Base-by-base conservation (phyloP, 2,113 vertebrate genomes). In the Australoheros scitulus region DNA sequence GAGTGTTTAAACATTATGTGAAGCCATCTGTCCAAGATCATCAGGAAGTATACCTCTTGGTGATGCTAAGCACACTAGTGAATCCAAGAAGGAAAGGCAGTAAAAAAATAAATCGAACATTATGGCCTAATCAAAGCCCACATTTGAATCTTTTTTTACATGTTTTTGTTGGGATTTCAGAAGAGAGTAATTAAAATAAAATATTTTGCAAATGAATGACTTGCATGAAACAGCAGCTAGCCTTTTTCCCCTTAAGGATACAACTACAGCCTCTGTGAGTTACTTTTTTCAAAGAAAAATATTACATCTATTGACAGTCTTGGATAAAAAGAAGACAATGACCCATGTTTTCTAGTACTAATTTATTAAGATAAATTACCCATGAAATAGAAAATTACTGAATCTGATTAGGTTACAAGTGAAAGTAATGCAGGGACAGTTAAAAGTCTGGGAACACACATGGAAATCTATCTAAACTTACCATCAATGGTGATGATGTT, bases 1-100 rank as follows among this genome's bases (percentile, higher is more conserved):
- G 18, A 72, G 65, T 50, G 43, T 52, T 72, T 72, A 72, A 52
- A 72, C 65, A 52, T 72, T 72, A 72, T 52, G 65, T 52, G 43
- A 52, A 29, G 43, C 65, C 65, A 72, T 52, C 65, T 72, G 65
- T 52, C 17, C 43, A 72, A 18, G 43, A 72, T 52, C 24, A 20
- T 72, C 24, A 72, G 17, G 24, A 52, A 32, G 17, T 29, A 24
- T 52, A 52, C 6, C 17, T 32, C 65, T 52, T 32, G 17, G 24
- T 72, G 65, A 52, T 52, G 24, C 65, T 32, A 72, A 72, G 43
- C 43, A 32, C 24, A 72, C 24, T 52, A 17, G 65, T 32, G 7
- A 72, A 32, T 52, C 43, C 17, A 72, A 20, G 1, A 2, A 72
- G 65, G 65, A 22, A 56, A n/a, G n/a, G 55, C 55, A 56, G 9